Base-by-base conservation (phyloP, 2,797 vertebrate species). In the Xenentodon cancila region DNA sequence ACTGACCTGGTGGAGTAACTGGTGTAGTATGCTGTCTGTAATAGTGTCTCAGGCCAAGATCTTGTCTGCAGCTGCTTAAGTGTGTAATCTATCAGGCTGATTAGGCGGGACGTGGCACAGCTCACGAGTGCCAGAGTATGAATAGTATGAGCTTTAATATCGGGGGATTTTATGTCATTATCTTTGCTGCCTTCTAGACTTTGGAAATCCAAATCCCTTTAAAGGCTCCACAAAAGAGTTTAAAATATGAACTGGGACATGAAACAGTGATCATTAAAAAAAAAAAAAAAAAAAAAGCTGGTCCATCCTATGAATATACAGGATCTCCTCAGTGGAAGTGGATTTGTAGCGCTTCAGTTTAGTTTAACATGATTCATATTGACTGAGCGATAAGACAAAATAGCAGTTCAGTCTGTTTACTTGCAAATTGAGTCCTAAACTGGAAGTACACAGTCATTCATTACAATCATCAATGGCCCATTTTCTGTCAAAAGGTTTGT, bases 1-100 rank as follows among this genome's bases (percentile, higher is more conserved):
- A 73, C 34, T 37, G 73, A 84, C 74, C 60, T 60, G 57, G 51
- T 55, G 30, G 52, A 60, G 57, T 73, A 11, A 17, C n/a, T 16
- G 7, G 53, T 66, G 68, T 67, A 46, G 55, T 63, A 37, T 71
- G 27, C 40, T 40, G 21, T 27, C 59, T 71, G 48, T 42, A 34
- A 54, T 50, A 55, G 18, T 3, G 2, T 61, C 59, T 56, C 47
- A 12, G 19, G 53, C 73, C 70, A 76, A 71, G 20, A 77, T 61
- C 40, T 45, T 66, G 44, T 76, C 77, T 59, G 17, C 37, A 60
- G 64, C 20, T 30, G n/a, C 40, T 22, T 1, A 21, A 50, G 25
- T 25, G 9, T 74, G 42, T 79, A 32, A 53, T 53, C 51, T 57
- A 4, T 48, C 17, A 57, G 22, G 5, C 21, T 58, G 32, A 22